Percentiles rank a stretch among this genome's conserved stretches.
These are phyloP conservation scores for Ciconia stormi DNA, from an alignment of 2,113 vertebrate genomes.

Conservation along the genomic window DNA sequence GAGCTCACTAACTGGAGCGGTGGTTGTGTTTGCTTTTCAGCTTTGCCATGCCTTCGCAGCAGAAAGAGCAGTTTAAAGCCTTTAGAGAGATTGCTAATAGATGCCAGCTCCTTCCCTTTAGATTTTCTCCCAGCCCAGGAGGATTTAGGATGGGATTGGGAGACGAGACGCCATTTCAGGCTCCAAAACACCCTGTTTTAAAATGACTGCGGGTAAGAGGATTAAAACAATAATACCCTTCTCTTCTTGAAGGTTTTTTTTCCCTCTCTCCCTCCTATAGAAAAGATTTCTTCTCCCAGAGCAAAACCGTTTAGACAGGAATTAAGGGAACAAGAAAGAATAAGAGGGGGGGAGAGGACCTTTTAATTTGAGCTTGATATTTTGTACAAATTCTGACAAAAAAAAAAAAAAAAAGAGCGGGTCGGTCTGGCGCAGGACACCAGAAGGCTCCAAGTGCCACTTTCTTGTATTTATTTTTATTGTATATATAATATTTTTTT, in stretches of 20 bases:
- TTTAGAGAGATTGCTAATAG: slow-evolving; percentile 81
- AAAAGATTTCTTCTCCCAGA: slow-evolving; percentile 98
- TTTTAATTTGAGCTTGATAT: slow-evolving; percentile 90
- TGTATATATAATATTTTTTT: not conserved
- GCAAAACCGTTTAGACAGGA: slow-evolving; percentile 99
- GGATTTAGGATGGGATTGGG: slow-evolving; percentile 86
- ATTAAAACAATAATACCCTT: slow-evolving; percentile 99
- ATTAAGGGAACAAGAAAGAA: slow-evolving; percentile 95
- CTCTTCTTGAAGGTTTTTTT: slow-evolving; percentile 86
- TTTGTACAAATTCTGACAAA: slow-evolving; percentile 76
- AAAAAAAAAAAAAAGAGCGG: slow-evolving; percentile 9
- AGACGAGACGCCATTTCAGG: slow-evolving; percentile 92
- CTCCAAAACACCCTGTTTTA: slow-evolving; percentile 90
- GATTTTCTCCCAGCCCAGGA: slow-evolving; percentile 83
- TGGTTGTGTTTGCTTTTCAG: slow-evolving; percentile 80
- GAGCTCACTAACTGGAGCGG: slow-evolving; percentile 68
- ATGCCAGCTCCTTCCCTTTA: slow-evolving; percentile 81
- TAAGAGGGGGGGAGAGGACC: slow-evolving; percentile 50
- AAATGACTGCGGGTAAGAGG: slow-evolving; percentile 98
- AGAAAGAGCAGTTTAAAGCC: slow-evolving; percentile 77
- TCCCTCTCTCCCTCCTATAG: slow-evolving; percentile 80
- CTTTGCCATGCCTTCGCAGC: slow-evolving; percentile 80
- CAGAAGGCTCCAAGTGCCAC: not conserved
- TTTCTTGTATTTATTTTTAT: slow-evolving; percentile 61
- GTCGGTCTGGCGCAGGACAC: not conserved